phyloP scores from a whole-genome alignment of 2,888 invertebrate genomes.

The Allophyes oxyacanthae region DNA sequence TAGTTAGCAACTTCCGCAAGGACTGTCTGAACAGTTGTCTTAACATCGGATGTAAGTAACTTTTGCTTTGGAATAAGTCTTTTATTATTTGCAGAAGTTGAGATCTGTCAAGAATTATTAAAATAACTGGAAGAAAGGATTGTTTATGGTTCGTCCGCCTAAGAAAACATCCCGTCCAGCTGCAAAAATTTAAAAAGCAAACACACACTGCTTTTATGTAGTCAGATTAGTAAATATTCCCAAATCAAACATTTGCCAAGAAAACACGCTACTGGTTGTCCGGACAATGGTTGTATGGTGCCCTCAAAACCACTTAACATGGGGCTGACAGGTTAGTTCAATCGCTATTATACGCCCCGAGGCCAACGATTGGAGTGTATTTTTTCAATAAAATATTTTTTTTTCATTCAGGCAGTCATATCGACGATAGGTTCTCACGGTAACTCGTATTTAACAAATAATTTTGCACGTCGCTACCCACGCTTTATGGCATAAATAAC shows the following conservation, averaged over 20 bases:
- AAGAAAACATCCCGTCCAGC: constrained; percentile 72
- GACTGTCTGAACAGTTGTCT: too few relatives aligned
- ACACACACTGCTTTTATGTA: constrained; percentile 73
- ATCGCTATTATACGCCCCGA: constrained; percentile 85
- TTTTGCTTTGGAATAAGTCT: neutral
- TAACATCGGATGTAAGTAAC: neutral
- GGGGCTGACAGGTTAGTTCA: constrained; percentile 89
- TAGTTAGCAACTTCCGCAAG: too few relatives aligned
- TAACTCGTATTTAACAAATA: constrained; percentile 57
- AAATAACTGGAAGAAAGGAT: constrained; percentile 58
- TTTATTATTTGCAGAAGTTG: neutral
- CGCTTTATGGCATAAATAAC: constrained; percentile 43
- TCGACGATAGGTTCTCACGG: constrained; percentile 80
- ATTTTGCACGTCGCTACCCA: constrained; percentile 62
- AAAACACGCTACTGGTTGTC: constrained; percentile 86
- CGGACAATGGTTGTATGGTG: constrained; percentile 82
- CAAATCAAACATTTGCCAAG: constrained; percentile 86
- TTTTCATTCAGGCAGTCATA: constrained; percentile 78
- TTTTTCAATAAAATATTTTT: constrained; percentile 72
- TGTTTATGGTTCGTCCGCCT: constrained; percentile 58
- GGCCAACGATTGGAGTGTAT: constrained; percentile 85
- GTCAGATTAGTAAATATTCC: constrained; percentile 83
- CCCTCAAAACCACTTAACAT: constrained; percentile 88
- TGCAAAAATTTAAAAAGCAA: constrained; percentile 73
- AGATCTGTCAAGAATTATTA: neutral